Evolutionary conservation across 30 jellyfish, hydroid and myxozoan genomes (phyloP), one percentile per base, ranked within the genome.

Genomic region (Hydractinia echinata): DNA sequence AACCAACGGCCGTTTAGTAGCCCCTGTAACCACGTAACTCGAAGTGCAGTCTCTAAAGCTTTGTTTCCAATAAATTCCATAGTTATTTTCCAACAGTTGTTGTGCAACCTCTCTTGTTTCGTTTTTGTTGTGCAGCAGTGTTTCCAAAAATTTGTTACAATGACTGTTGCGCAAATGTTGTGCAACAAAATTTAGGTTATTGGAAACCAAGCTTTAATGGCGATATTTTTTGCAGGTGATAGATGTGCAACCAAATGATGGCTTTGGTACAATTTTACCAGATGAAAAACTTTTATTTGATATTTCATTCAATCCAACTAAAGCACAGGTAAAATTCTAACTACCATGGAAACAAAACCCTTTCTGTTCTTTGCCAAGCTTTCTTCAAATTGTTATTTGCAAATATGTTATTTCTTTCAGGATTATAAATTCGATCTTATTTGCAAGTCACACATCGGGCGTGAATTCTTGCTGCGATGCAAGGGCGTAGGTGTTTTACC

Each of bases 241-340:
- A 64, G 93, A 87, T 49, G 91, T 93, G 52, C 99, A 93, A 62
- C 99, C 99, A 14, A 87, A 87, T 76, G 99, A 93, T 81, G 99
- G 99, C 5, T 93, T 93, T 70, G 99, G 99, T 19, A 86, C 96
- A 16, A 60, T 93, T 16, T 85, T 93, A 7, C 99, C 99, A 19
- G 89, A 93, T 62, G 96, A 93, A 66, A 58, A 84, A 9, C 76
- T 93, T 13, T 82, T 77, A 8, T 55, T 93, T 8, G 91, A 73
- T 60, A 62, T 87, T 16, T 52, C 83, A 5, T 93, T 93, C 72
- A 93, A 95, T 58, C 99, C 99, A 4, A 77, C 60, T 54, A 93
- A 93, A 77, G 96, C 99, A 3, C 86, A 84, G 96, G 99, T 93
- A 51, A 53, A 72, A 20, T 10, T 8, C 48, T 61, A 44, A 64